Conservation (phyloP, 2,888 invertebrate genomes). For the Eudasyphora cyanicolor region DNA sequence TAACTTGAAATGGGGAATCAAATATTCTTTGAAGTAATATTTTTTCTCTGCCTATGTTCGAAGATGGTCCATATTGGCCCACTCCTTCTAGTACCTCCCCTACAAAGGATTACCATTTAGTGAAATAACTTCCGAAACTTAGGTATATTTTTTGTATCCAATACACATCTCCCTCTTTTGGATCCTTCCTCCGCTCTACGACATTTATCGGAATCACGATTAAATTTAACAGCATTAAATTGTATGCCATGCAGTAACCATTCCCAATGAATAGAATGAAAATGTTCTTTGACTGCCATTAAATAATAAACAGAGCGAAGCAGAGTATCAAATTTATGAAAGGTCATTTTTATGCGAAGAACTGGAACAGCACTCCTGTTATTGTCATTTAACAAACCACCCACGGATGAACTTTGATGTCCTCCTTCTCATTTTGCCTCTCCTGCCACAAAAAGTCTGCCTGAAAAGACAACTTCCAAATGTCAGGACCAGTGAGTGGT, state of each 20-base stretch:
- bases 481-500: neutral
- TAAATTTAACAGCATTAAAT: neutral
- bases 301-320: slow-evolving; percentile 74
- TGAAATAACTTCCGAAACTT: too few relatives aligned
- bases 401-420: neutral
- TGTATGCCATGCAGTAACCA: neutral
- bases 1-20: too few relatives aligned
- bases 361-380: neutral
- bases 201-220: neutral
- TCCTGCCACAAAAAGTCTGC: neutral
- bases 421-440: too few relatives aligned
- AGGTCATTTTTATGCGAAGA: slow-evolving; percentile 73
- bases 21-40: too few relatives aligned
- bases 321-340: slow-evolving; percentile 76
- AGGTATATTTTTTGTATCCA: too few relatives aligned
- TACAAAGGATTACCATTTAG: too few relatives aligned
- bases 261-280: slow-evolving; percentile 20
- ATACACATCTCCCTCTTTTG: neutral
- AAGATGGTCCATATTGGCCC: too few relatives aligned
- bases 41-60: too few relatives aligned
- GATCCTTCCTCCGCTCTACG: neutral
- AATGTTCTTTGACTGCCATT: slow-evolving; percentile 70
- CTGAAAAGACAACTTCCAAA: neutral
- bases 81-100: too few relatives aligned
- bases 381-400: neutral